These are phyloP conservation scores for Pterobdella sp. DNA, from an alignment of 2,888 invertebrate genomes.

Conservation along the genomic window DNA sequence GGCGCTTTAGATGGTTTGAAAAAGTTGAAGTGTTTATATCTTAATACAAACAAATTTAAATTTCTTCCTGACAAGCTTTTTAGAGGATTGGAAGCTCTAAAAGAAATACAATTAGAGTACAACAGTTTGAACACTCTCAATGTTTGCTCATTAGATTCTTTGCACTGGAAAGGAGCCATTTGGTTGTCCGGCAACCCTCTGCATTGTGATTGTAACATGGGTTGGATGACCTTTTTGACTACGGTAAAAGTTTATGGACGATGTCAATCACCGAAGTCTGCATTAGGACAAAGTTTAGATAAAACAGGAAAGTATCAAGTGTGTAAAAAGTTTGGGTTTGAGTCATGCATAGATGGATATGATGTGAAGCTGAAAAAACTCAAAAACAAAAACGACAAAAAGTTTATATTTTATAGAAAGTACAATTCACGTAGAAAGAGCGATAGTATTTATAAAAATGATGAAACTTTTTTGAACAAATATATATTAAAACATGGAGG, in stretches of 20 bases:
- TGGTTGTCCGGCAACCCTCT: conserved; percentile 34
- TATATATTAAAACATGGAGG: not conserved
- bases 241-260: conserved; percentile 30
- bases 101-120: conserved; percentile 31
- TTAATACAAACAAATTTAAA: conserved; percentile 34
- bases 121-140: conserved; percentile 36
- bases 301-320: conserved; percentile 30
- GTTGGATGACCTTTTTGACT: conserved; percentile 34
- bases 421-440: not conserved
- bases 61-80: conserved; percentile 34
- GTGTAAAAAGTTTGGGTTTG: conserved; percentile 21
- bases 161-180: conserved; percentile 33
- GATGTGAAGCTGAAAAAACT: not conserved
- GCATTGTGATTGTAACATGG: conserved; percentile 36
- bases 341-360: conserved; percentile 6
- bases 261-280: conserved; percentile 30
- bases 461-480: not conserved
- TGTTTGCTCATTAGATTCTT: conserved; percentile 37
- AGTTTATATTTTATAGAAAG: not conserved
- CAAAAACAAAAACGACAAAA: not conserved
- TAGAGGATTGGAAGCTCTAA: conserved; percentile 27
- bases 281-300: conserved; percentile 24
- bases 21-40: conserved; percentile 28
- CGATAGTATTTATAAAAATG: not conserved
- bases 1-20: conserved; percentile 36